phyloP scores from a whole-genome alignment of 2,888 invertebrate genomes.

The Drosophila cognata region DNA sequence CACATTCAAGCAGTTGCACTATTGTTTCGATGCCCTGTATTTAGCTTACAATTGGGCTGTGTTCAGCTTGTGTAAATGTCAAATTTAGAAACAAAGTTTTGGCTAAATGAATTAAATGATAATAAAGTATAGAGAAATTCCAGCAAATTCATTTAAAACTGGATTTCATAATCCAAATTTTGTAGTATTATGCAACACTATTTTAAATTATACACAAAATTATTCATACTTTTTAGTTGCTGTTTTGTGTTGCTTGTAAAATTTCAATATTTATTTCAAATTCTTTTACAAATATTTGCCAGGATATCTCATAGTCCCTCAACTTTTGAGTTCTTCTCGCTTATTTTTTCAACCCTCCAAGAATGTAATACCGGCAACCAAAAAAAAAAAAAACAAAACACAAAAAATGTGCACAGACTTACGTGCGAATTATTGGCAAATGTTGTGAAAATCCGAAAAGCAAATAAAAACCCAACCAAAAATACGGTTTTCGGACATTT shows the following conservation, averaged over 20 bases:
- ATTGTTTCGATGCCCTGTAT: constrained; percentile 27
- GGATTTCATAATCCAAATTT: background rate
- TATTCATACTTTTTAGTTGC: background rate
- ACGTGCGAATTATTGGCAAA: constrained; percentile 81
- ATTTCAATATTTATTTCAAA: background rate
- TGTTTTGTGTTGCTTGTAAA: background rate
- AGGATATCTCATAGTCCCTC: constrained; percentile 25
- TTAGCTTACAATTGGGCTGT: fast-evolving
- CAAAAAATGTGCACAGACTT: constrained; percentile 82
- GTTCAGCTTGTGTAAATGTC: too few relatives aligned
- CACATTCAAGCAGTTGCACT: constrained; percentile 26
- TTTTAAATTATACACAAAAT: background rate
- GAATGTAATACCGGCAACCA: constrained; percentile 5
- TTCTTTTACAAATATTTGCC: background rate
- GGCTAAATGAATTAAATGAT: background rate
- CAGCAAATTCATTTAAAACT: background rate
- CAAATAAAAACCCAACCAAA: constrained; percentile 25
- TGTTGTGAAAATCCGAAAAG: constrained; percentile 68
- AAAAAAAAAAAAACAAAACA: background rate
- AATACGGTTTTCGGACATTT: constrained; percentile 75
- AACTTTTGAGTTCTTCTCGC: background rate
- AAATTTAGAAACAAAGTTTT: background rate
- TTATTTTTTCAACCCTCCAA: constrained; percentile 56
- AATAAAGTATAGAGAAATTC: fast-evolving
- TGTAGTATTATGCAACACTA: background rate